A percentile compares a stretch with the other conserved stretches of the same genome.
phyloP scores from a whole-genome alignment of 35 echinoderm and acorn worm genomes.

The Apostichopus parvimensis region DNA sequence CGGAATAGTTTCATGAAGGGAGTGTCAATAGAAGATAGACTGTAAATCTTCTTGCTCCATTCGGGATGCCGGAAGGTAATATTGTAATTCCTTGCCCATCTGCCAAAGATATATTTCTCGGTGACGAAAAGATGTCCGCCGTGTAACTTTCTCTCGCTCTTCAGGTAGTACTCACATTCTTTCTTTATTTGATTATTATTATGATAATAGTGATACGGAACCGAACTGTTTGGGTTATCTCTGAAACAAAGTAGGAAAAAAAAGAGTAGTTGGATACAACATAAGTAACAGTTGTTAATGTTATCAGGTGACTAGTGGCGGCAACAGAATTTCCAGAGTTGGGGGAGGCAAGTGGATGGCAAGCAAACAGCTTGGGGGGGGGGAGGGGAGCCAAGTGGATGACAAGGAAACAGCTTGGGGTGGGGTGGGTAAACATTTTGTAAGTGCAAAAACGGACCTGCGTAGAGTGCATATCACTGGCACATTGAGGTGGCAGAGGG shows the following conservation, averaged over 20 bases:
- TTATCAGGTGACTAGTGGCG: too few relatives aligned
- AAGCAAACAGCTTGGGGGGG: too few relatives aligned
- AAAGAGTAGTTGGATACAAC: too few relatives aligned
- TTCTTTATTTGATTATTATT: constrained; percentile 21
- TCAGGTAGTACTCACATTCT: constrained; percentile 88
- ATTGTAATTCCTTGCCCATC: constrained; percentile 79
- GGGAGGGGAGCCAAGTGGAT: too few relatives aligned
- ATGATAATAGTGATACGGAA: constrained; percentile 90
- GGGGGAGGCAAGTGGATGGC: too few relatives aligned
- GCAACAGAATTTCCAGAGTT: too few relatives aligned
- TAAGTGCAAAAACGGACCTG: too few relatives aligned
- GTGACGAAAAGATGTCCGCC: constrained; percentile 89
- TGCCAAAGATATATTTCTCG: constrained; percentile 87
- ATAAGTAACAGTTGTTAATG: too few relatives aligned
- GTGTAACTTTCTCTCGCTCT: constrained; percentile 70
- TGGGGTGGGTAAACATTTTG: too few relatives aligned
- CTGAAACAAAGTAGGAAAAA: constrained; percentile 47
- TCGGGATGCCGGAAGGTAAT: constrained; percentile 67
- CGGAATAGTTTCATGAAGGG: constrained; percentile 86
- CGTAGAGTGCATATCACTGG: too few relatives aligned
- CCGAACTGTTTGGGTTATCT: constrained; percentile 71
- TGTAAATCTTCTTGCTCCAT: constrained; percentile 69
- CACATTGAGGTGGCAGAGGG: too few relatives aligned
- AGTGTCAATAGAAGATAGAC: constrained; percentile 64
- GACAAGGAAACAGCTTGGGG: too few relatives aligned